These are phyloP conservation scores for Anoplopoma fimbria DNA, from an alignment of 2,113 vertebrate genomes.

Conservation along the genomic window DNA sequence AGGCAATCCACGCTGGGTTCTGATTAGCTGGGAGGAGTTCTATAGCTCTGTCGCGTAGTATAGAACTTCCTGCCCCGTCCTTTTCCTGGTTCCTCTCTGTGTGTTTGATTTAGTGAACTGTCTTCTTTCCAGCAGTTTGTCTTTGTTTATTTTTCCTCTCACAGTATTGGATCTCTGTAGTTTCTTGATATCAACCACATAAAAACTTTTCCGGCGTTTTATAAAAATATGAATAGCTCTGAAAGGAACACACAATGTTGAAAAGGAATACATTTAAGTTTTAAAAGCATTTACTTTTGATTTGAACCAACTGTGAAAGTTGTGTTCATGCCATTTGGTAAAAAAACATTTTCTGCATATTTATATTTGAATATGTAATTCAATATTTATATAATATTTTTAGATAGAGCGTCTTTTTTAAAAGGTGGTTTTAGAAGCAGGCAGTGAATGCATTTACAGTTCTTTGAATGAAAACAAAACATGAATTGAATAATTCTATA, in stretches of 20 bases:
- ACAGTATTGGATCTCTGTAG: too few species aligned
- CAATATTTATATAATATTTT: not conserved
- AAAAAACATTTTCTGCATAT: too few species aligned
- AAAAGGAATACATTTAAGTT: too few species aligned
- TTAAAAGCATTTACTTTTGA: not conserved
- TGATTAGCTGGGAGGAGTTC: too few species aligned
- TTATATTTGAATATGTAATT: not conserved
- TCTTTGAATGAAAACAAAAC: not conserved
- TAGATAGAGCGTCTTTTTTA: not conserved
- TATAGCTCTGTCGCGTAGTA: too few species aligned
- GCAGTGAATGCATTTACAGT: not conserved
- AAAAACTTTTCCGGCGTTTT: too few species aligned
- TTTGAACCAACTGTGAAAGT: not conserved
- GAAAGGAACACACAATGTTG: not conserved
- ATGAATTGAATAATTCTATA: not conserved
- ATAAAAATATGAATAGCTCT: not conserved
- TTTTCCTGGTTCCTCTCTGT: too few species aligned
- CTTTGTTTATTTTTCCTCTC: slow-evolving; percentile 12
- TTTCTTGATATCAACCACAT: not conserved
- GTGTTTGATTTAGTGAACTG: too few species aligned
- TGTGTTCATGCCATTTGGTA: not conserved
- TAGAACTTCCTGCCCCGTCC: too few species aligned
- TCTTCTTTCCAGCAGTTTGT: slow-evolving; percentile 4
- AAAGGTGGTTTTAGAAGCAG: not conserved
- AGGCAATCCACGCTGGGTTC: too few species aligned